Base-by-base conservation (phyloP, 2,797 vertebrate species). In the Gymnoscopelus braueri region DNA sequence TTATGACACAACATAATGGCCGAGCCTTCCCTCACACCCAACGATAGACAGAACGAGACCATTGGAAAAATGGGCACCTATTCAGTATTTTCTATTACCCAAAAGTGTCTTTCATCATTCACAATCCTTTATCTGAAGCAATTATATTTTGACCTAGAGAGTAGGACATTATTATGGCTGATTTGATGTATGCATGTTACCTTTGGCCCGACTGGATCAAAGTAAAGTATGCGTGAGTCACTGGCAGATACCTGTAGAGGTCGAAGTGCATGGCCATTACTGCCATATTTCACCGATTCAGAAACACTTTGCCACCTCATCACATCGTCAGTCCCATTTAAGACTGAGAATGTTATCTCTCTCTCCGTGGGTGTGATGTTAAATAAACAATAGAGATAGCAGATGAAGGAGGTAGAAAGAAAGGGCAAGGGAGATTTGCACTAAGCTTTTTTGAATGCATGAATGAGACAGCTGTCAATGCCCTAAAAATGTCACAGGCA, bases 401-500 rank as follows among this genome's bases (percentile, higher is more conserved):
- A 49, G 54, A 74, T 8, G 24, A 19, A 13, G 5, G 10, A 58
- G 14, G 55, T 6, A 9, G 10, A 60, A 23, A 32, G 39, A 72
- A 71, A 64, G 62, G 53, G 52, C 50, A 64, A 8, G 6, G 60
- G 29, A 63, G 57, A 63, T 76, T 70, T 69, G 19, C 1, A 19
- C 70, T 56, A 61, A 66, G 60, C 57, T 62, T 77, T 44, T 81
- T 67, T 68, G 12, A 53, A 52, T 68, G 51, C 60, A 71, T 64
- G 71, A 75, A 61, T 55, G 15, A 64, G 19, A 80, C n/a, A 64
- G 65, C 91, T 89, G 79, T 75, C 86, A 71, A 82, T 89, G 92
- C 90, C 89, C 93, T 93, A 89, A 94, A 95, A 95, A 94, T 94
- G 94, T 95, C 94, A 95, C 80, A 89, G 85, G 81, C 61, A 79